phyloP scores from a whole-genome alignment of 2,888 invertebrate species.

The Onthophagus sagittarius region DNA sequence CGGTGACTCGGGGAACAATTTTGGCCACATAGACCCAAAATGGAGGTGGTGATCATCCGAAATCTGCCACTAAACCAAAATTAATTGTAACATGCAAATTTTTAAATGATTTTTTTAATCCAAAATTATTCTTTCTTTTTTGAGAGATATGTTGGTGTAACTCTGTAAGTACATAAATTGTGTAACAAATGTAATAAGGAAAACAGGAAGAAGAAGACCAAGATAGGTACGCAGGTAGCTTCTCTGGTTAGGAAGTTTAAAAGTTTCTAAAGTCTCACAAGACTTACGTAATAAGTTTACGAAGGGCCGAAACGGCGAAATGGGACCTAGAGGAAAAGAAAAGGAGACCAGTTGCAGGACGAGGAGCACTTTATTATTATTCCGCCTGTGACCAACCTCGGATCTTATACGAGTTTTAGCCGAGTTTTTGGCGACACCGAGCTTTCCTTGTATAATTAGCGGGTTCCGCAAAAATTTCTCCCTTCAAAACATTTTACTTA shows the following conservation, averaged over 20 bases:
- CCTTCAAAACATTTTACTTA: too few species aligned
- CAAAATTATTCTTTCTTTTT: not conserved
- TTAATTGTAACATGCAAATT: too few species aligned
- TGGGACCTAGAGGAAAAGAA: not conserved
- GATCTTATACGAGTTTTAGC: too few species aligned
- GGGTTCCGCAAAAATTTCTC: too few species aligned
- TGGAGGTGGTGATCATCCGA: too few species aligned
- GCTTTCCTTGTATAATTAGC: too few species aligned
- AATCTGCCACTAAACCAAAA: too few species aligned
- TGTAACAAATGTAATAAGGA: slow-evolving; percentile 28
- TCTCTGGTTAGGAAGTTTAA: slow-evolving; percentile 31
- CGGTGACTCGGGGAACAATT: too few species aligned
- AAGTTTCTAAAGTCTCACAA: slow-evolving; percentile 33
- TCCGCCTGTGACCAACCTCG: not conserved
- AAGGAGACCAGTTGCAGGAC: not conserved
- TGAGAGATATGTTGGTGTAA: not conserved
- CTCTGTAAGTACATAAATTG: slow-evolving; percentile 21
- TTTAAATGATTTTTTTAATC: not conserved
- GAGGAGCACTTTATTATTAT: not conserved
- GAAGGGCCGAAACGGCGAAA: not conserved
- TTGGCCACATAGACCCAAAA: too few species aligned
- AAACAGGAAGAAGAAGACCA: slow-evolving; percentile 23
- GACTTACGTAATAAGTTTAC: slow-evolving; percentile 35
- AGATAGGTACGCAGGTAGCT: slow-evolving; percentile 19
- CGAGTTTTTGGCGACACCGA: too few species aligned